Evolutionary conservation across 2,113 vertebrate species (phyloP).

Genomic region (Mixornis gularis): DNA sequence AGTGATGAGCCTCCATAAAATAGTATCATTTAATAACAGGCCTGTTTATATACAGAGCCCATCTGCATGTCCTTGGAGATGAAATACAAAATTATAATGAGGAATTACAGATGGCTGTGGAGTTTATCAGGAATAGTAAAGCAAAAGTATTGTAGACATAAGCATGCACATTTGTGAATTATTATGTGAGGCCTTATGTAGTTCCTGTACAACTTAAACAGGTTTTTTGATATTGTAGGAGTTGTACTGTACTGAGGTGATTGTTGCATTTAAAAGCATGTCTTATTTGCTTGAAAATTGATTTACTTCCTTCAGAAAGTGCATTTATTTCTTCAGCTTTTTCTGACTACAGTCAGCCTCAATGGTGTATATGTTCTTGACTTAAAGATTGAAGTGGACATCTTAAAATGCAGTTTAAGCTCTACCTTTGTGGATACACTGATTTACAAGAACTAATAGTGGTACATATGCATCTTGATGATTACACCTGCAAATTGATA

Average conservation of each 20-base stretch:
- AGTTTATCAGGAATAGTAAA: slow-evolving; percentile 7
- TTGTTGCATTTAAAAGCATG: neutral
- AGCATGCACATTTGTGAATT: neutral
- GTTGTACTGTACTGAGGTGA: neutral
- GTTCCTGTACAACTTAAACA: neutral
- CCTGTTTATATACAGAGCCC: slow-evolving; percentile 27
- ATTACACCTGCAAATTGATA: neutral
- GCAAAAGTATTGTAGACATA: neutral
- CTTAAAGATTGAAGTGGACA: neutral
- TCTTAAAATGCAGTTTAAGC: neutral
- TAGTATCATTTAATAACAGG: slow-evolving; percentile 17
- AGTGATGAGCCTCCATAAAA: slow-evolving; percentile 3
- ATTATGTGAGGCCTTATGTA: neutral
- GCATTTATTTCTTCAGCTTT: neutral
- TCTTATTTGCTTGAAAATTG: neutral
- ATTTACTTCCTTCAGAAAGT: neutral
- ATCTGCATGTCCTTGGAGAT: slow-evolving; percentile 25
- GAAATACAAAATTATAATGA: neutral
- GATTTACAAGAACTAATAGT: neutral
- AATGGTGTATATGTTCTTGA: neutral
- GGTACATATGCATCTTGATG: neutral
- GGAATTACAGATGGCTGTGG: slow-evolving; percentile 23
- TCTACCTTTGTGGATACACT: neutral
- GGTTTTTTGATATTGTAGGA: neutral
- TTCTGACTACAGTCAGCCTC: neutral